A percentile compares a stretch with the other conserved stretches of the same genome.
These are phyloP conservation scores for Hemiscyllium ocellatum DNA, from an alignment of 2,113 vertebrate genomes.

Conservation along the genomic window DNA sequence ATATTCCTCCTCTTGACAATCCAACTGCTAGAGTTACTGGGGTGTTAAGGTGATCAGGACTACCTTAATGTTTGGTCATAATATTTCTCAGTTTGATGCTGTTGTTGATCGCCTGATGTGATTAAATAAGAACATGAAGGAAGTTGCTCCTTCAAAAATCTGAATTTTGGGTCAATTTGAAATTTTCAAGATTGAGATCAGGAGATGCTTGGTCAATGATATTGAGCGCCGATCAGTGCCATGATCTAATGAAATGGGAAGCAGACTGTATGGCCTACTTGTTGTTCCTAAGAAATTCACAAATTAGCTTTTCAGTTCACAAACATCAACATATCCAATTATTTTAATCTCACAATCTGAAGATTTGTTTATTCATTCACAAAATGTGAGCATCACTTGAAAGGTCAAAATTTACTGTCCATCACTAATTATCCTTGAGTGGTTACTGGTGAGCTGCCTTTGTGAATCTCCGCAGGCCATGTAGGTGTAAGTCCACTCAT, in stretches of 20 bases:
- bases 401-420: background rate
- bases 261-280: background rate
- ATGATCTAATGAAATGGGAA: background rate
- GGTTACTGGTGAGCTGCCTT: no score
- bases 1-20: background rate
- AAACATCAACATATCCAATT: background rate
- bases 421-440: background rate
- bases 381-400: background rate
- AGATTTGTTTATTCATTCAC: background rate
- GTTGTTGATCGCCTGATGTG: background rate
- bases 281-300: background rate
- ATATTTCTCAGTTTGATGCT: background rate
- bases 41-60: background rate
- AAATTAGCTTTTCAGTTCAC: background rate
- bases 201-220: no score
- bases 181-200: background rate
- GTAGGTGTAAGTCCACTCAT: no score
- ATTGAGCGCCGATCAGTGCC: background rate
- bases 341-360: background rate
- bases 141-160: background rate
- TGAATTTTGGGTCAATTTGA: background rate
- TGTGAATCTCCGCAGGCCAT: no score
- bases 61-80: background rate
- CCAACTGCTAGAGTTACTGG: background rate
- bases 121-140: background rate